phyloP scores from a whole-genome alignment of 2,888 invertebrate species.

The Trichacis sp. region DNA sequence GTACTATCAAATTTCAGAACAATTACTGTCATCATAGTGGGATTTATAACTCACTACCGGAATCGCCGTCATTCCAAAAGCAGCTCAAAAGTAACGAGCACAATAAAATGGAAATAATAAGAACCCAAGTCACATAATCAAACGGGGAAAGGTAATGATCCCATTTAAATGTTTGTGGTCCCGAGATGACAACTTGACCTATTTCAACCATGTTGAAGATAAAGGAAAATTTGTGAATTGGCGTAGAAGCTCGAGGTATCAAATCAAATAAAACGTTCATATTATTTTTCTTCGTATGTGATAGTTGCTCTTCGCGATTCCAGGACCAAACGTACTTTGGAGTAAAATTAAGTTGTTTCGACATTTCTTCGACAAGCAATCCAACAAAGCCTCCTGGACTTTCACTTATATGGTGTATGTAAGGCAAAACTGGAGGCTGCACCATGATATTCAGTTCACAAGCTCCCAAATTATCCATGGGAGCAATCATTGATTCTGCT shows the following conservation, averaged over 20 bases:
- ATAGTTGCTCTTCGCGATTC: constrained; percentile 19
- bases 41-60: constrained; percentile 20
- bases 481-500: constrained; percentile 12
- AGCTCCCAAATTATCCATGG: constrained; percentile 38
- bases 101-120: constrained; percentile 12
- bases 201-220: constrained; percentile 26
- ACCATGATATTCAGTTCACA: constrained; percentile 44
- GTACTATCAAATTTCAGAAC: no score
- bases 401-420: constrained; percentile 31
- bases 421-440: constrained; percentile 39
- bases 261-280: constrained; percentile 41
- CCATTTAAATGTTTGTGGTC: constrained; percentile 15
- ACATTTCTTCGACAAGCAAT: constrained; percentile 34
- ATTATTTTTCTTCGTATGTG: constrained; percentile 34
- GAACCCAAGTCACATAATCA: constrained; percentile 28
- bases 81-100: constrained; percentile 18
- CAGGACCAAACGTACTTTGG: constrained; percentile 36
- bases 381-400: constrained; percentile 36
- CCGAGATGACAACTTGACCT: constrained; percentile 20
- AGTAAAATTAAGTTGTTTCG: constrained; percentile 41
- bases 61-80: constrained; percentile 13
- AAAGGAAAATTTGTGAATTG: constrained; percentile 26
- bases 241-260: constrained; percentile 22
- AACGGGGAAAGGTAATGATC: constrained; percentile 28
- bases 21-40: no score